These are phyloP conservation scores for Mirounga angustirostris DNA, from an alignment of 2,113 vertebrate genomes.

Conservation along the genomic window DNA sequence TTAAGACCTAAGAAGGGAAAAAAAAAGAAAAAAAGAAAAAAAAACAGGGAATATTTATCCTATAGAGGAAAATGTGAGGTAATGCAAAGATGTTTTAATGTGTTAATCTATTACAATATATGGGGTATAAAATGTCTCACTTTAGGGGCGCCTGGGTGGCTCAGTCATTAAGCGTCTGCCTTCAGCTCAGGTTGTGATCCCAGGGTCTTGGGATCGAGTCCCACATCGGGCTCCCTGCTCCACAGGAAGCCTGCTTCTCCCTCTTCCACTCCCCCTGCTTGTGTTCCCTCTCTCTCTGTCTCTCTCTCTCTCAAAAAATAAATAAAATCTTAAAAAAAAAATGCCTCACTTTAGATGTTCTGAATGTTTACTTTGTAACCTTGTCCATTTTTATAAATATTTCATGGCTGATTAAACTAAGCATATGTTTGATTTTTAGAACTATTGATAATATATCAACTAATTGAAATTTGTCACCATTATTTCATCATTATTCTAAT, in stretches of 20 bases:
- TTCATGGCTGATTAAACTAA: constrained; percentile 1
- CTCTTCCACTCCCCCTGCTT: too few species aligned
- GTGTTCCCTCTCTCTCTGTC: too few species aligned
- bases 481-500: not conserved
- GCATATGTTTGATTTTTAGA: not conserved
- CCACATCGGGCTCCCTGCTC: too few species aligned
- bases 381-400: not conserved
- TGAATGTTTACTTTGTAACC: not conserved
- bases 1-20: not conserved
- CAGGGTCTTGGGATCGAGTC: too few species aligned
- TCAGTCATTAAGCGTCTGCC: too few species aligned
- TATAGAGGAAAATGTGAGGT: not conserved
- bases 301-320: too few species aligned
- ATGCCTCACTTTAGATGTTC: not conserved
- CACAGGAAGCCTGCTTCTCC: too few species aligned
- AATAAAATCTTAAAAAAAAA: too few species aligned
- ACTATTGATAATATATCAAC: not conserved
- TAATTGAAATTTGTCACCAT: not conserved
- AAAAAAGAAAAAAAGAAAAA: not conserved
- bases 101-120: not conserved
- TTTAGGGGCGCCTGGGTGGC: not conserved
- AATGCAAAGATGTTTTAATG: not conserved
- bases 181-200: too few species aligned
- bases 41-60: not conserved
- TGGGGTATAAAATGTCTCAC: not conserved